Evolutionary conservation across 2,888 invertebrate species (phyloP), one percentile per base, ranked within the genome.

Genomic region (Gastracanthus pulcherrimus): DNA sequence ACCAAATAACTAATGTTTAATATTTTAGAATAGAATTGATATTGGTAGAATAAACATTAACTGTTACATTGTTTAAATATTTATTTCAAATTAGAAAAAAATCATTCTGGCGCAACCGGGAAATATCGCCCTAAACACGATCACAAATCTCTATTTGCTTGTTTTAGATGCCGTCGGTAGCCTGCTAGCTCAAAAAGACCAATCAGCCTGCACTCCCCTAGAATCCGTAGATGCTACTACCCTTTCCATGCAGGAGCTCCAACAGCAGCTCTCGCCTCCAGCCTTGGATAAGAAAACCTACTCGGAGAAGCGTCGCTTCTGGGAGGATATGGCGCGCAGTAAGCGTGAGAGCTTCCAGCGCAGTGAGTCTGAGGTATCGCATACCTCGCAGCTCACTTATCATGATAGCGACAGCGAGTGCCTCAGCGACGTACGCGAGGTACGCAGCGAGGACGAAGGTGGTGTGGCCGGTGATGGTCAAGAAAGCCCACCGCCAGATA

Each of bases 81-180:
- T 29, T 7, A n/a, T 9, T 19, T n/a, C 6, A 48, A 69, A n/a
- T n/a, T 2, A 19, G 23, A 26, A 69, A 31, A n/a, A n/a, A n/a
- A n/a, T n/a, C n/a, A n/a, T n/a, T n/a, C n/a, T n/a, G n/a, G n/a
- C n/a, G n/a, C n/a, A n/a, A 36, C 2, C 11, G 7, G 4, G n/a
- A n/a, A 7, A 13, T 23, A n/a, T 26, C 45, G 19, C 51, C 60
- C 41, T 26, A 41, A 64, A 9, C 69, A 64, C 51, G 41, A 71
- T 64, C n/a, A 71, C 51, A 55, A 80, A 38, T 55, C 9, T 75
- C 0, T 87, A 87, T 87, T 90, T 89, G 88, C 88, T 90, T 91
- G 91, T 91, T 91, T 88, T 91, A 91, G 91, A 91, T 91, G 90
- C 89, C 87, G 90, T 88, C 86, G 89, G 86, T 87, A 89, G 88